A percentile compares a stretch with the other conserved stretches of the same genome.
Conservation (phyloP, 2,113 vertebrate species). For the Gasterosteus nipponicus region DNA sequence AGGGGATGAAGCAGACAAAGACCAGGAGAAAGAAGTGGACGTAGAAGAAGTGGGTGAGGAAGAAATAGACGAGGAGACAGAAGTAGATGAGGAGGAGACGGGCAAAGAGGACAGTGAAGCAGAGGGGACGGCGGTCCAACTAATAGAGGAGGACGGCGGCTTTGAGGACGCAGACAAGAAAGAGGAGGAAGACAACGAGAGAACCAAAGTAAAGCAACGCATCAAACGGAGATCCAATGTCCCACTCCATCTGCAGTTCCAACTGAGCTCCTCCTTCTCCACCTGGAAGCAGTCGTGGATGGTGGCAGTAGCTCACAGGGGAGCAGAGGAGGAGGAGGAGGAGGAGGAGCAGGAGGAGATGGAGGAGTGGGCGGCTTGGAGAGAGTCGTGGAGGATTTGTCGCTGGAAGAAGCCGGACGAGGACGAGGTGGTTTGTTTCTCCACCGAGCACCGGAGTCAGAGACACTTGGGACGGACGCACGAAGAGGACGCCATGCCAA, state of each 20-base stretch:
- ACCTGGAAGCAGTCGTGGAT: constrained; percentile 64
- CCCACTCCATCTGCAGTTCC: constrained; percentile 71
- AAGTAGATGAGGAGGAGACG: not conserved
- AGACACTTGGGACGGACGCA: constrained; percentile 1
- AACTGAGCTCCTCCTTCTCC: constrained; percentile 43
- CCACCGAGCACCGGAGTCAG: constrained; percentile 35
- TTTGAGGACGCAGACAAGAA: not conserved
- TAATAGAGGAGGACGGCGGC: not conserved
- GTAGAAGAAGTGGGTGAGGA: not conserved
- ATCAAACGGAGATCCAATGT: not conserved
- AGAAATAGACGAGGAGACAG: not conserved
- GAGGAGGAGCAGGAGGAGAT: not conserved
- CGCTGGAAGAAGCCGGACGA: constrained; percentile 35
- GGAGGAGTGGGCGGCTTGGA: constrained; percentile 53
- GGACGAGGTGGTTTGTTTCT: constrained; percentile 61
- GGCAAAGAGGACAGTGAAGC: not conserved
- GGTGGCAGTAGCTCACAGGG: constrained; percentile 51
- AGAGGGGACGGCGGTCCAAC: not conserved
- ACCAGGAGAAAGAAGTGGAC: not conserved
- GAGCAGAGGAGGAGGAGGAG: not conserved
- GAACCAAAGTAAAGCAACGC: not conserved
- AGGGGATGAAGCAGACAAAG: not conserved
- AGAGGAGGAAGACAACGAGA: not conserved
- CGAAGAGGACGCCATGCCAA: not conserved
- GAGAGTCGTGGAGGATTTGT: constrained; percentile 70